These are phyloP conservation scores for Cheiracanthium punctorium DNA, from an alignment of 2,888 invertebrate species.

Conservation along the genomic window DNA sequence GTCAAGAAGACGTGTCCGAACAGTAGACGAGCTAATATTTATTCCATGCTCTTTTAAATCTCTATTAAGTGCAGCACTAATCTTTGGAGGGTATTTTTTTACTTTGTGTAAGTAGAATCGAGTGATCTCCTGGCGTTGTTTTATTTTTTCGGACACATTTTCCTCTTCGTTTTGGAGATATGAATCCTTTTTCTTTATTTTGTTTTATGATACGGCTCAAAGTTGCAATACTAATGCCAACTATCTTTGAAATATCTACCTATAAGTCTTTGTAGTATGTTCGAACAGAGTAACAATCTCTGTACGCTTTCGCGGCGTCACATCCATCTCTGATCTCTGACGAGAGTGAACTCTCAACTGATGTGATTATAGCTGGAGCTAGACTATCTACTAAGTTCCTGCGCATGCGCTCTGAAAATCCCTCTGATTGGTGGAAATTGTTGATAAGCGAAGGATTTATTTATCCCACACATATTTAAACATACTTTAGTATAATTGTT, in stretches of 20 bases:
- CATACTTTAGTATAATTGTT: slow-evolving; percentile 3
- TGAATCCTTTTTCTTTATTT: neutral
- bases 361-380: slow-evolving; percentile 2
- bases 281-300: slow-evolving; percentile 5
- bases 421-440: slow-evolving; percentile 19
- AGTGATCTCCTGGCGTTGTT: neutral
- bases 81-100: neutral
- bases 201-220: neutral
- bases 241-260: neutral
- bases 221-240: neutral
- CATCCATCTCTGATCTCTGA: slow-evolving; percentile 6
- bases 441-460: neutral
- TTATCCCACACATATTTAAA: neutral
- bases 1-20: neutral
- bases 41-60: neutral
- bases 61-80: neutral
- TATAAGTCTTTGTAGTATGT: neutral
- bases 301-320: neutral
- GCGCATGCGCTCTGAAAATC: neutral
- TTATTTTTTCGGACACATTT: neutral
- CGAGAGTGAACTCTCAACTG: neutral
- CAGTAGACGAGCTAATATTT: neutral
- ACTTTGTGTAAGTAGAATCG: slow-evolving; percentile 8
- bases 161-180: neutral
- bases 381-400: slow-evolving; percentile 2